Base-by-base conservation (phyloP, 64 coral and sea anemone genomes). In the Acropora tenuis region DNA sequence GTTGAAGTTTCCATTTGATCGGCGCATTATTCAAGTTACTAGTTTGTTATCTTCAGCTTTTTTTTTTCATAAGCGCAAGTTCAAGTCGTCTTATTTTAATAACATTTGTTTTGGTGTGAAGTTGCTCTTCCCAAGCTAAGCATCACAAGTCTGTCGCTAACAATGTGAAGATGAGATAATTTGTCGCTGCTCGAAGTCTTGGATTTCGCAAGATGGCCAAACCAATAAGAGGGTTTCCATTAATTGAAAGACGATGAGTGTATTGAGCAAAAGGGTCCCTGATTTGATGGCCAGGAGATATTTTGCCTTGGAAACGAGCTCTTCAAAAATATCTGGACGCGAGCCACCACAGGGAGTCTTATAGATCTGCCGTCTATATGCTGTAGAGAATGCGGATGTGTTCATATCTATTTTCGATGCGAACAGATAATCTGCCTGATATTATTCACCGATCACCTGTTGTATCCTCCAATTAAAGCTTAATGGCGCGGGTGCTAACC, bases 281-380 rank as follows among this genome's bases (percentile, higher is more conserved):
- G 79, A 82, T 45, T 82, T 52, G 10, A 63, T 44, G 41, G 9
- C 52, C 2, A 82, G 10, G 42, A 82, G 80, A 66, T 82, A 82
- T 66, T 63, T 43, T 63, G 80, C 57, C 57, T 41, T 82, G 3
- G 80, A 82, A 16, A 53, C 57, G 41, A 82, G 80, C 45, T 82
- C 40, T 6, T 82, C 66, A 30, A 42, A 82, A 82, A 82, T 82
- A 66, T 82, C 66, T 82, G 17, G 79, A 58, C 11, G 80, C 80
- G 40, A 82, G 42, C 80, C 80, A 82, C 57, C 80, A 82, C 4
- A 41, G 66, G 43, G 41, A 65, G 5, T 82, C 40, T 7, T 82
- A 82, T 41, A 82, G 59, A 40, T 65, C 42, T 41, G 30, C 44
- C 41, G 50, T 3, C 50, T 66, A 65, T 66, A 65, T 30, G 30